Evolutionary conservation across 2,797 vertebrate species (phyloP).

Genomic region (Ciconia nigra): DNA sequence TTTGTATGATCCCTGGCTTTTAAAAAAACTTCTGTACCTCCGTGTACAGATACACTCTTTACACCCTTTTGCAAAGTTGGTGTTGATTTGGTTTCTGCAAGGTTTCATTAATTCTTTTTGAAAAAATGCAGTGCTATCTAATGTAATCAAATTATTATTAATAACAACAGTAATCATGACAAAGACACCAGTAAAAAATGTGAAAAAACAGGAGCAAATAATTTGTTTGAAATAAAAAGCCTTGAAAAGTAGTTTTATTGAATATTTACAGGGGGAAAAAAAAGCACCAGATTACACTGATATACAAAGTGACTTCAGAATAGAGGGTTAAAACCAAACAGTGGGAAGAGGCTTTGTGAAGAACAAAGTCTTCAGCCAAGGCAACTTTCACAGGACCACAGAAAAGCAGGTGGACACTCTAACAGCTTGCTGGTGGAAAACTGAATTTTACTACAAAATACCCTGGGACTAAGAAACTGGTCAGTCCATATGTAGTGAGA

Average conservation of each 20-base stretch:
- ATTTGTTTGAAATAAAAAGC: neutral
- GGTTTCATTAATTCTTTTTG: neutral
- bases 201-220: neutral
- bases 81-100: neutral
- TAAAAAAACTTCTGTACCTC: neutral
- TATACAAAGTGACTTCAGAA: neutral
- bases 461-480: slow-evolving; percentile 20
- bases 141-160: neutral
- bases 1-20: accelerated
- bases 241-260: neutral
- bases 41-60: neutral
- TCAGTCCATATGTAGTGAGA: neutral
- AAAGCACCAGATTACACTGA: accelerated
- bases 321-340: neutral
- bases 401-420: neutral
- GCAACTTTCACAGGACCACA: neutral
- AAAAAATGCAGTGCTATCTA: neutral
- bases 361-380: neutral
- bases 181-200: neutral
- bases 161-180: neutral
- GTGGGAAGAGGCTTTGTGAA: neutral
- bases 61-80: neutral
- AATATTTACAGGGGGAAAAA: neutral
- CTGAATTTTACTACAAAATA: neutral
- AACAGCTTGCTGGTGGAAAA: neutral